A percentile compares a stretch with the other conserved stretches of the same genome.
Conservation (phyloP, 2,797 vertebrate genomes). For the Odontamblyopus lacepedii region DNA sequence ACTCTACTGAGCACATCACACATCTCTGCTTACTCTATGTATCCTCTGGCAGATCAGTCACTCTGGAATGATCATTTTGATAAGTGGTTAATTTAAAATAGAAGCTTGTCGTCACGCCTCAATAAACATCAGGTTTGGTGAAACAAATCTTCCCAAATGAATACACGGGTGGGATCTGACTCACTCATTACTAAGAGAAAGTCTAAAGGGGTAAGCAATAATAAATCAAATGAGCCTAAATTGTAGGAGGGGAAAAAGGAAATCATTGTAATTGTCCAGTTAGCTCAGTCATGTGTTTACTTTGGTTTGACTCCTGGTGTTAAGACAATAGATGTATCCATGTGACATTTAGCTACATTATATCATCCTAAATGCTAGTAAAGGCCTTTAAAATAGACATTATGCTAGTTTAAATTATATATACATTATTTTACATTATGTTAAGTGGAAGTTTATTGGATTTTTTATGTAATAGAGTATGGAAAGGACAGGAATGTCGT, state of each 20-base stretch:
- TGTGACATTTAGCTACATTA: background rate
- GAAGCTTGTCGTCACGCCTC: slow-evolving; percentile 23
- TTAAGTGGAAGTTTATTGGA: too few species aligned
- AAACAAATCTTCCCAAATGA: slow-evolving; percentile 22
- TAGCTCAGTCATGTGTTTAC: background rate
- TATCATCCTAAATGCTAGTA: background rate
- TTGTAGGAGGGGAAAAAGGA: slow-evolving; percentile 9
- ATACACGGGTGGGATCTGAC: slow-evolving; percentile 14
- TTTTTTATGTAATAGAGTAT: too few species aligned
- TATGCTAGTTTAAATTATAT: background rate
- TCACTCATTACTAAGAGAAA: slow-evolving; percentile 23
- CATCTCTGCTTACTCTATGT: slow-evolving; percentile 6
- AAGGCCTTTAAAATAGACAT: background rate
- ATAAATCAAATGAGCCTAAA: background rate
- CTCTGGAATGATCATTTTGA: slow-evolving; percentile 20
- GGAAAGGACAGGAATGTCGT: too few species aligned
- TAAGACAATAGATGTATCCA: background rate
- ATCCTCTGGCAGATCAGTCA: slow-evolving; percentile 7
- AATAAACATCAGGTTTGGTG: slow-evolving; percentile 6
- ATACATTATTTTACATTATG: too few species aligned
- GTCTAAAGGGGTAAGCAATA: background rate
- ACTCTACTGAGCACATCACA: slow-evolving; percentile 1
- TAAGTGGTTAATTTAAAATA: slow-evolving; percentile 35
- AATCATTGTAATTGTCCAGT: slow-evolving; percentile 5
- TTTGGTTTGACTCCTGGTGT: background rate